phyloP scores from a whole-genome alignment of 1,140 invertebrate species.

The Drosophila mayri region DNA sequence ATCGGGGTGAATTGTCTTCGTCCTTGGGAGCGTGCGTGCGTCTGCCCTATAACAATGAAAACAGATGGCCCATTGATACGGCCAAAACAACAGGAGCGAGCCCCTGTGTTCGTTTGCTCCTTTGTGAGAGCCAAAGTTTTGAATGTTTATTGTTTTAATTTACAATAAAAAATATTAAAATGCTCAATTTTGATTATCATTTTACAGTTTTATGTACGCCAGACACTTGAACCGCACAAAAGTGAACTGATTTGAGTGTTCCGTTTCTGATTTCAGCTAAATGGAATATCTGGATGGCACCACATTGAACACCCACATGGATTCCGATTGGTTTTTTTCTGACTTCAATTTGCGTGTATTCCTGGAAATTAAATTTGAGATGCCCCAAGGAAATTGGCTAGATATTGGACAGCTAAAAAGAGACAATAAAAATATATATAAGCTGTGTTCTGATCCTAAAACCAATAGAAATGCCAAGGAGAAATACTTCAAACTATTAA shows the following conservation, averaged over 20 bases:
- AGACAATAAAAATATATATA: neutral
- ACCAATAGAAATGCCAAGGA: too few relatives aligned
- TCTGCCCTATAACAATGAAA: conserved; percentile 76
- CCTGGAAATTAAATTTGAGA: conserved; percentile 2
- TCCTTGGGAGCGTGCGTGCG: conserved; percentile 51
- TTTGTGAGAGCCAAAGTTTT: conserved; percentile 45
- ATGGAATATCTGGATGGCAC: conserved; percentile 28
- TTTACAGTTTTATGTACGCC: conserved; percentile 68
- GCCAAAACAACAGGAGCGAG: conserved; percentile 22
- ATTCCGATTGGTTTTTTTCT: neutral
- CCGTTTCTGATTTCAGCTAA: conserved; percentile 42
- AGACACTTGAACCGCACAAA: conserved; percentile 50
- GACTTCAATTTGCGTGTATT: conserved; percentile 8
- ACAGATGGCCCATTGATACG: conserved; percentile 74
- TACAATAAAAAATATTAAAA: conserved; percentile 81
- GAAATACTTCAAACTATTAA: too few relatives aligned
- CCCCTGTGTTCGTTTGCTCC: conserved; percentile 15
- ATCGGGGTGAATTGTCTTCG: conserved; percentile 33
- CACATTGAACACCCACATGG: conserved; percentile 14
- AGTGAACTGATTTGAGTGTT: conserved; percentile 42
- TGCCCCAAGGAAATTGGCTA: neutral
- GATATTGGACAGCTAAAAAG: neutral
- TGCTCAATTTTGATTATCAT: conserved; percentile 79
- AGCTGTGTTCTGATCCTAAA: too few relatives aligned
- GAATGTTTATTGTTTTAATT: conserved; percentile 82